phyloP scores from a whole-genome alignment of 2,888 invertebrate genomes.

The Lasioglossum zephyrum region DNA sequence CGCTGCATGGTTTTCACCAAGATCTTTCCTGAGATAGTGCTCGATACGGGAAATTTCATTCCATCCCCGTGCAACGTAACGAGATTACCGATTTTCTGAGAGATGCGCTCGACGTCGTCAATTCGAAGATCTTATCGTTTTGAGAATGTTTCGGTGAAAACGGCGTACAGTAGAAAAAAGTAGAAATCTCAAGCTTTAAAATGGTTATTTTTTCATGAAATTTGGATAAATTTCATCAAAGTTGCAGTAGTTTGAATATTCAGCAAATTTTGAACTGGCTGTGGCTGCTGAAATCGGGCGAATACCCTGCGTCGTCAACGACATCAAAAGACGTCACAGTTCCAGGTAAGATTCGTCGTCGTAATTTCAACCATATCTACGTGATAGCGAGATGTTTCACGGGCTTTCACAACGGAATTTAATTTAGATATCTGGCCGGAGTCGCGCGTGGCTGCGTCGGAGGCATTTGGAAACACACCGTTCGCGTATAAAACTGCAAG shows the following conservation, averaged over 20 bases:
- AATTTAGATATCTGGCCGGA: conserved; percentile 21
- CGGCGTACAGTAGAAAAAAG: no score
- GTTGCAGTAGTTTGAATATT: no score
- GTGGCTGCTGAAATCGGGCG: no score
- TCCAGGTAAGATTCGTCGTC: neutral
- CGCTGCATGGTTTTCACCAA: neutral
- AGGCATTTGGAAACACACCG: conserved; percentile 17
- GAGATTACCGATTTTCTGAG: neutral
- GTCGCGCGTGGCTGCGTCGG: conserved; percentile 2
- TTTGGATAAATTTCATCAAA: no score
- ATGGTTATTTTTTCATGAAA: no score
- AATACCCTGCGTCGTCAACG: no score
- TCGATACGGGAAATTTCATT: neutral
- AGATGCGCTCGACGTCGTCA: neutral
- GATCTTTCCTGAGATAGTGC: neutral
- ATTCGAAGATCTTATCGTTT: no score
- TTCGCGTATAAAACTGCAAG: neutral
- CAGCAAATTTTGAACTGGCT: no score
- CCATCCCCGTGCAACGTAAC: neutral
- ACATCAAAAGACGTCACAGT: neutral
- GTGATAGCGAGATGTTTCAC: conserved; percentile 13
- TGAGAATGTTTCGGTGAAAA: no score
- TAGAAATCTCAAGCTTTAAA: no score
- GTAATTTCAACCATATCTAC: conserved; percentile 13
- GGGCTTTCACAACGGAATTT: conserved; percentile 23